phyloP scores from a whole-genome alignment of 2,113 vertebrate species.

The Myocastor coypus region DNA sequence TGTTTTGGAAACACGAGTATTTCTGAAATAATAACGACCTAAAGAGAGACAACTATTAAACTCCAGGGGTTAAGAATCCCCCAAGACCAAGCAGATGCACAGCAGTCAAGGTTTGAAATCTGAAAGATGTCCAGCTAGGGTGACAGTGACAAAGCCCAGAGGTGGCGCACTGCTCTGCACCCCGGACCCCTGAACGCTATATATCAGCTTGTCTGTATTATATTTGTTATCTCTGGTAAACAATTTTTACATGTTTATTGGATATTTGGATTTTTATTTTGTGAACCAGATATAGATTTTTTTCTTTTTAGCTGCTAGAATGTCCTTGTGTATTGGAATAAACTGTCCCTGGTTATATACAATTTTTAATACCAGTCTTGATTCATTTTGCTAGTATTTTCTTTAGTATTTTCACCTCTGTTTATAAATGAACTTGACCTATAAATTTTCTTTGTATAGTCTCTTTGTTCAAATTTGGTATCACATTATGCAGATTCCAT shows the following conservation, averaged over 20 bases:
- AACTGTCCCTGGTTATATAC: background rate
- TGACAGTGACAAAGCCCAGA: background rate
- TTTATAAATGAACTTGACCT: background rate
- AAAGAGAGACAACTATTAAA: background rate
- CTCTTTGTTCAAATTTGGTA: background rate
- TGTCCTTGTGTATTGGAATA: background rate
- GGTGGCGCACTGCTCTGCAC: background rate
- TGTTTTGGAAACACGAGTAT: background rate
- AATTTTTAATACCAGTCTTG: background rate
- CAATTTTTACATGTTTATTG: background rate
- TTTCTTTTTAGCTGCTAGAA: conserved; percentile 31
- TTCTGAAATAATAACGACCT: background rate
- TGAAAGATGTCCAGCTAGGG: background rate
- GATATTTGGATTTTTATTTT: background rate
- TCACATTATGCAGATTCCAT: background rate
- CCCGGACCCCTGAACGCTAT: background rate
- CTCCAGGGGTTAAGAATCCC: background rate
- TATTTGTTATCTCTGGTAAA: background rate
- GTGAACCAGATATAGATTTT: background rate
- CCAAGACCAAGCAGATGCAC: background rate
- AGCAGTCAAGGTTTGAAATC: background rate
- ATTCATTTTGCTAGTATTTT: conserved; percentile 16
- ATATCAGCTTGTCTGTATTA: background rate
- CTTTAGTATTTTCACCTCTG: background rate
- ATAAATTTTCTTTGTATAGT: background rate